Percentiles rank a stretch among this genome's conserved stretches.
These are phyloP conservation scores for Hyperoodon ampullatus DNA, from an alignment of 2,113 vertebrate species.

Conservation along the genomic window DNA sequence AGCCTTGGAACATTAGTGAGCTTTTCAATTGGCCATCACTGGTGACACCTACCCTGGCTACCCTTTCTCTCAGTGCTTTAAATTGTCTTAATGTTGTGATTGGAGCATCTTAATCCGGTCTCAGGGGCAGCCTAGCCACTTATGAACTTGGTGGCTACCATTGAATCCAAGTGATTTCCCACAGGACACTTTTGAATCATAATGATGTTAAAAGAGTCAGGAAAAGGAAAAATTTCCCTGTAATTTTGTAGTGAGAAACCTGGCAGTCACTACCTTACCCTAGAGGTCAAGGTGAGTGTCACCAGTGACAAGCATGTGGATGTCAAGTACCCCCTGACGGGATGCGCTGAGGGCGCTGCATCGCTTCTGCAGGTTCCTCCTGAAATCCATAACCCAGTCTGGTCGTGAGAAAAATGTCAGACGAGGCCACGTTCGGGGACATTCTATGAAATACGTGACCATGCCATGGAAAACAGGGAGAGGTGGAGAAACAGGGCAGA, in stretches of 20 bases:
- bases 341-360: neutral
- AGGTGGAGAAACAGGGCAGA: too few relatives aligned
- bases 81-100: neutral
- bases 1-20: neutral
- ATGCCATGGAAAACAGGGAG: too few relatives aligned
- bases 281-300: neutral
- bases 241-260: neutral
- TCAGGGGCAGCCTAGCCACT: neutral
- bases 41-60: neutral
- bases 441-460: neutral
- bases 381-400: neutral
- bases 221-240: too few relatives aligned
- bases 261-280: neutral
- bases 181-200: neutral
- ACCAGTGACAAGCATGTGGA: neutral
- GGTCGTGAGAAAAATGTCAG: neutral
- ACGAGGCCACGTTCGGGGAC: neutral
- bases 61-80: neutral
- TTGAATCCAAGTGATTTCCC: neutral
- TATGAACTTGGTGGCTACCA: neutral
- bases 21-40: neutral
- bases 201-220: too few relatives aligned
- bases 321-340: neutral
- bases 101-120: neutral
- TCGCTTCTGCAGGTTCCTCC: neutral